Conservation (phyloP, 2,888 invertebrate genomes). For the Cacoxenus indagator region DNA sequence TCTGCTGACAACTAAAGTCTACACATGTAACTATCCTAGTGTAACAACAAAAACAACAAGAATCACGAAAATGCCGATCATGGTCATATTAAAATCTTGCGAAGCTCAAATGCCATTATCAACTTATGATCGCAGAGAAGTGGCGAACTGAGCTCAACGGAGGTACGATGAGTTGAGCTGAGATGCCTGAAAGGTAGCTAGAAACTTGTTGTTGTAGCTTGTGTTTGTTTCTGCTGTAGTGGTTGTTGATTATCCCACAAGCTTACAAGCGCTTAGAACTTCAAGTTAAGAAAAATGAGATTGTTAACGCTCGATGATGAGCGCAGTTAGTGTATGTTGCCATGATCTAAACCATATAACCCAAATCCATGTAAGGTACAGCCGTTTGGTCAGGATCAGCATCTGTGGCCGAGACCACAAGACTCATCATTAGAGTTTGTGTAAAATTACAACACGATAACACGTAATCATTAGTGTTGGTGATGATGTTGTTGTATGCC, state of each 20-base stretch:
- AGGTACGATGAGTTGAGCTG: neutral
- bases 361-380: too few relatives aligned
- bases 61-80: neutral
- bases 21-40: neutral
- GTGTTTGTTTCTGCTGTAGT: slow-evolving; percentile 16
- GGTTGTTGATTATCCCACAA: slow-evolving; percentile 42
- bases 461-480: slow-evolving; percentile 64
- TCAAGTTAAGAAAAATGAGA: slow-evolving; percentile 65
- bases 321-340: slow-evolving; percentile 61
- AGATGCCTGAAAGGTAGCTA: slow-evolving; percentile 26
- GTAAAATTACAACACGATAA: slow-evolving; percentile 66
- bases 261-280: slow-evolving; percentile 47
- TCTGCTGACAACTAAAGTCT: neutral
- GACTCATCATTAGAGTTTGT: slow-evolving; percentile 57
- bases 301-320: slow-evolving; percentile 66
- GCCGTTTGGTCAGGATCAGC: too few relatives aligned
- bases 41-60: neutral
- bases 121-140: slow-evolving; percentile 43
- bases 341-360: slow-evolving; percentile 61
- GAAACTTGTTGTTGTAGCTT: neutral
- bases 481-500: slow-evolving; percentile 11
- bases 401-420: slow-evolving; percentile 23
- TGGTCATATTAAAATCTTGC: neutral
- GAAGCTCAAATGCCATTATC: slow-evolving; percentile 37
- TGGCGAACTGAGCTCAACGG: too few relatives aligned